Evolutionary conservation across 2,888 invertebrate genomes (phyloP).

Genomic region (Drosophila anomelani): DNA sequence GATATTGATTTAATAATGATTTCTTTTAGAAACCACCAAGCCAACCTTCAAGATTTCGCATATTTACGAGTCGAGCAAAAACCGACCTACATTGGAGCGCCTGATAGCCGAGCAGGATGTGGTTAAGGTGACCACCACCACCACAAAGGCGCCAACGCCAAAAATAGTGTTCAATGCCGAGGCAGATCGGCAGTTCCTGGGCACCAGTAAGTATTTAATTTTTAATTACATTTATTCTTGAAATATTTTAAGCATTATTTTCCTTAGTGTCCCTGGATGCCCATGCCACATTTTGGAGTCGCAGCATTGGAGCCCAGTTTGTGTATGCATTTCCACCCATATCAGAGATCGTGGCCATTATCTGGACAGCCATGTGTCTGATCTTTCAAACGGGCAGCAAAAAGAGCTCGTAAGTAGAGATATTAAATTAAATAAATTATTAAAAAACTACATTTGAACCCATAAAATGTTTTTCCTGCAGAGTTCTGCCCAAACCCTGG

Average conservation of each 20-base stretch:
- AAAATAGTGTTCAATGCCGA: conserved; percentile 60
- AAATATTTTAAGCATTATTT: neutral
- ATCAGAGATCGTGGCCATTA: conserved; percentile 81
- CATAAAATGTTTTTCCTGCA: conserved; percentile 29
- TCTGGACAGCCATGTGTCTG: conserved; percentile 83
- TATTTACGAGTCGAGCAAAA: conserved; percentile 63
- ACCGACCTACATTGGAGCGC: conserved; percentile 55
- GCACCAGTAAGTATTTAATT: conserved; percentile 60
- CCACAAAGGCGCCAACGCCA: conserved; percentile 52
- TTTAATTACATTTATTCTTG: neutral
- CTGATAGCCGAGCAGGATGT: conserved; percentile 34
- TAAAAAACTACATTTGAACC: neutral
- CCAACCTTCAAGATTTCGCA: conserved; percentile 73
- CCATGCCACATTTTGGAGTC: conserved; percentile 74
- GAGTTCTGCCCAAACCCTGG: conserved; percentile 83
- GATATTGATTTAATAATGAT: neutral
- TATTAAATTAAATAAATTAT: too few relatives aligned
- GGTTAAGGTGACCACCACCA: conserved; percentile 21
- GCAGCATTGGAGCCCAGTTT: conserved; percentile 72
- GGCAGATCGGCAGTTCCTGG: conserved; percentile 73
- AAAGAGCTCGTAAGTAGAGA: conserved; percentile 73
- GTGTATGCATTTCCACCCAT: conserved; percentile 80
- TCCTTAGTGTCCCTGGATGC: conserved; percentile 76
- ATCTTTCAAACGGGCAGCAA: conserved; percentile 81
- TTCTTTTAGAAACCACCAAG: conserved; percentile 57